Evolutionary conservation across 2,888 invertebrate species (phyloP), one percentile per base, ranked within the genome.

Genomic region (Mesorhabditis belari): DNA sequence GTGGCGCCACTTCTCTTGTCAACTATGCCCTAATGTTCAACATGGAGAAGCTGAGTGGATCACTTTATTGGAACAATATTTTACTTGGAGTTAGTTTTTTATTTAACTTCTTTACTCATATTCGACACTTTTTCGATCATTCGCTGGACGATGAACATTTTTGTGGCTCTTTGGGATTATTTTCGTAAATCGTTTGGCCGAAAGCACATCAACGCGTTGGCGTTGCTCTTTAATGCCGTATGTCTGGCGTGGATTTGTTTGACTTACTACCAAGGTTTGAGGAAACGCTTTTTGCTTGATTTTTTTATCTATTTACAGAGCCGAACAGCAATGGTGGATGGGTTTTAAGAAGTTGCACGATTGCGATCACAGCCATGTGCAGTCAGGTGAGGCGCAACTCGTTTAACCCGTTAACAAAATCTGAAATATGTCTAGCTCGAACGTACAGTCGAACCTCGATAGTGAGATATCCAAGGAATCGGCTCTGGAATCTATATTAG

Each of bases 81-180:
- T 54, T 63, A 21, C 61, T 67, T 50, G 67, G 67, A 53, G 66
- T 67, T 9, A 54, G 65, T 51, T 21, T 49, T 35, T 35, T 12
- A 1, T 35, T 6, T 1, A n/a, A n/a, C n/a, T n/a, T n/a, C n/a
- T n/a, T n/a, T n/a, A n/a, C n/a, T n/a, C n/a, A n/a, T n/a, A n/a
- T n/a, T n/a, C n/a, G n/a, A n/a, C n/a, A n/a, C n/a, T n/a, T 50
- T 56, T 1, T 35, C 62, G 65, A 62, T 58, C 12, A 62, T 65
- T 44, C 71, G 74, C 3, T 70, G 70, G 63, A 57, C 62, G 3
- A 61, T 74, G 55, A 74, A 74, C 62, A 61, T 73, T 12, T 12
- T 58, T 3, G 71, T 75, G 6, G 69, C 67, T 5, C 52, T 67
- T 0, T 49, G 63, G 4, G 74, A 75, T 58, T 73, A 64, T 57